Percentiles rank a stretch among this genome's conserved stretches.
Conservation (phyloP, 1,140 invertebrate genomes). For the Hestina assimilis region DNA sequence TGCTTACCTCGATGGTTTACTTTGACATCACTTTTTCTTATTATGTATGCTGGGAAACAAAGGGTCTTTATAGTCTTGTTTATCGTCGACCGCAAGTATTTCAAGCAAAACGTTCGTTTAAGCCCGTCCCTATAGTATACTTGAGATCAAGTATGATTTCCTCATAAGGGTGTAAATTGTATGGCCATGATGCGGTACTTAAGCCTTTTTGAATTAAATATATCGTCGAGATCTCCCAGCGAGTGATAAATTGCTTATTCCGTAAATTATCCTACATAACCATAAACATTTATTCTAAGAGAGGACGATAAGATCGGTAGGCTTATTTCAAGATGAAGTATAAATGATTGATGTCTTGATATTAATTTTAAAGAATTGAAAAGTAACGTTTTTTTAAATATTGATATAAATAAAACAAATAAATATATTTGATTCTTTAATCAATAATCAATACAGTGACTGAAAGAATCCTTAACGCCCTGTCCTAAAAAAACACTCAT, state of each 20-base stretch:
- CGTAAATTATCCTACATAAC: not conserved
- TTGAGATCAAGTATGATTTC: slow-evolving; percentile 18
- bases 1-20: slow-evolving; percentile 30
- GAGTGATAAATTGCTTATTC: not conserved
- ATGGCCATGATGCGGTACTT: not conserved
- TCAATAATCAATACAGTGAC: slow-evolving; percentile 58
- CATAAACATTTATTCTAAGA: not conserved
- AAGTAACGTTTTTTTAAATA: too few relatives aligned
- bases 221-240: slow-evolving; percentile 1
- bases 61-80: slow-evolving; percentile 53
- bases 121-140: slow-evolving; percentile 22
- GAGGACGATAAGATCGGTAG: too few relatives aligned
- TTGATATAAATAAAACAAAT: slow-evolving; percentile 18
- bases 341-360: too few relatives aligned
- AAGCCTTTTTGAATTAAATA: not conserved
- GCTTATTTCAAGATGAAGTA: too few relatives aligned
- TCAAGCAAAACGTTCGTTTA: slow-evolving; percentile 38
- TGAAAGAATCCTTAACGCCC: slow-evolving; percentile 56
- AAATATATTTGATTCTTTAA: slow-evolving; percentile 42
- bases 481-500: slow-evolving; percentile 40
- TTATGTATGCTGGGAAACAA: slow-evolving; percentile 40
- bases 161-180: slow-evolving; percentile 13
- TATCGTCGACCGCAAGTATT: slow-evolving; percentile 48
- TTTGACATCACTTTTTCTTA: slow-evolving; percentile 34
- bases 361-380: too few relatives aligned